phyloP scores from a whole-genome alignment of 2,888 invertebrate genomes.

The Helobdella robusta region DNA sequence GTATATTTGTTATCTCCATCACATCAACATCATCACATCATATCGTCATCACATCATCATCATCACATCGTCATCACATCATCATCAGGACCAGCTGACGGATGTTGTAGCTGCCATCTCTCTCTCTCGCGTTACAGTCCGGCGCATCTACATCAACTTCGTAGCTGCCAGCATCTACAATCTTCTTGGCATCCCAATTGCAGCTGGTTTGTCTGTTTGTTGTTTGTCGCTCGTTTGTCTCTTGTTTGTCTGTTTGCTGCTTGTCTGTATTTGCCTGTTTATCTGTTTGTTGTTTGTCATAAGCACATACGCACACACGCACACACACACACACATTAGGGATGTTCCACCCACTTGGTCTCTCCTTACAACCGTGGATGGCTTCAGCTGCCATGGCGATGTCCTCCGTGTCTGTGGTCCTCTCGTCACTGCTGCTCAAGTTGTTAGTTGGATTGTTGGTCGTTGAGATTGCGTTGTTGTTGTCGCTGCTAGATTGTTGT shows the following conservation, averaged over 20 bases:
- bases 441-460: slow-evolving; percentile 58
- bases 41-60: too few species aligned
- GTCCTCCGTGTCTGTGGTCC: slow-evolving; percentile 93
- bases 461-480: too few species aligned
- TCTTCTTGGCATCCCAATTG: slow-evolving; percentile 85
- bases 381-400: slow-evolving; percentile 98
- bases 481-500: too few species aligned
- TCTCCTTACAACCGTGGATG: slow-evolving; percentile 82
- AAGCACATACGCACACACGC: not conserved
- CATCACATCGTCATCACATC: too few species aligned
- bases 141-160: slow-evolving; percentile 82
- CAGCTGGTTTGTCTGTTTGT: slow-evolving; percentile 72
- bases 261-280: not conserved
- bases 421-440: slow-evolving; percentile 82
- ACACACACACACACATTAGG: slow-evolving; percentile 39
- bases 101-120: slow-evolving; percentile 91
- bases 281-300: not conserved
- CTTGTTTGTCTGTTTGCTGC: not conserved
- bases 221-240: not conserved
- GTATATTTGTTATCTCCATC: not conserved
- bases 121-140: slow-evolving; percentile 76
- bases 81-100: slow-evolving; percentile 72
- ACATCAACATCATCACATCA: too few species aligned
- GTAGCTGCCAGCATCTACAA: slow-evolving; percentile 94
- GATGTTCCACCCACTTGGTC: slow-evolving; percentile 50